Evolutionary conservation across 2,113 vertebrate genomes (phyloP).

Genomic region (Heterocephalus glaber): DNA sequence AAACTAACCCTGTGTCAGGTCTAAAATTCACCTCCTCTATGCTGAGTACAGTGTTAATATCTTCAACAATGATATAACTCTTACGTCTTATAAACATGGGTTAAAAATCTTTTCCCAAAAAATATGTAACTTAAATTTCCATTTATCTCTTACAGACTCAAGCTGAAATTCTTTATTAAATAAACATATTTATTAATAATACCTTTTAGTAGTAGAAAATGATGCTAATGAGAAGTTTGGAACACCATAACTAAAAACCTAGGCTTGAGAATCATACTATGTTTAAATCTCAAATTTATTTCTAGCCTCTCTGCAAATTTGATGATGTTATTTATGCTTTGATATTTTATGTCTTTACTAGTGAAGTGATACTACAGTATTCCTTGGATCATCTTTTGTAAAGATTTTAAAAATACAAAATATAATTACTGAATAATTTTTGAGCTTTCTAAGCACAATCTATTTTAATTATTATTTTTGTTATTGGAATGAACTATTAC

Average conservation of each 20-base stretch:
- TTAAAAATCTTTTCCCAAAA: background rate
- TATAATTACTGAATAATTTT: background rate
- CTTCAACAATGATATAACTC: background rate
- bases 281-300: background rate
- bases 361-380: background rate
- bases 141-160: background rate
- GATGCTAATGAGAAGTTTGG: background rate
- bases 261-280: background rate
- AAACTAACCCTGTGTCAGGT: background rate
- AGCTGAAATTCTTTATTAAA: background rate
- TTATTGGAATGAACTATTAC: no score
- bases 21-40: background rate
- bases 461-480: no score
- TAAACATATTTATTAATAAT: background rate
- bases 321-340: background rate
- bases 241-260: background rate
- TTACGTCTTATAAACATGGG: background rate
- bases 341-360: background rate
- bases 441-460: background rate
- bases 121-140: background rate
- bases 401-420: background rate
- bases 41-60: background rate
- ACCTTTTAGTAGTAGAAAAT: background rate
- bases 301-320: background rate
- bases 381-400: background rate